Conservation (phyloP, 2,888 invertebrate species). For the Leptopilina syphax region DNA sequence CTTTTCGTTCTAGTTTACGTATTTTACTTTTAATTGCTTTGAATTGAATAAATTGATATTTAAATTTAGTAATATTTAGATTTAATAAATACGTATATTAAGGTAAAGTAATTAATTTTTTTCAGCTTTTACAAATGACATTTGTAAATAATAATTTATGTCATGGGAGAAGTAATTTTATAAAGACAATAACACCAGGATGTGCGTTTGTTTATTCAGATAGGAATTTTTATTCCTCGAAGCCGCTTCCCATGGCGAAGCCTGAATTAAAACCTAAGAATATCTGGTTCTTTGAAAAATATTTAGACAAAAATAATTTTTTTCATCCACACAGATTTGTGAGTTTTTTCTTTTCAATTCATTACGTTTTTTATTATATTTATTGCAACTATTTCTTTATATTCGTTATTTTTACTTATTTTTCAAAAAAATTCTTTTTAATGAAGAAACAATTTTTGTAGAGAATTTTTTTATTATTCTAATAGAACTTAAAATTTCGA, state of each 20-base stretch:
- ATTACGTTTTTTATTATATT: background rate
- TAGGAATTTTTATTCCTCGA: background rate
- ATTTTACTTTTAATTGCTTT: too few species aligned
- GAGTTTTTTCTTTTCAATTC: background rate
- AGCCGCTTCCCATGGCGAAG: background rate
- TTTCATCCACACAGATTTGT: constrained; percentile 23
- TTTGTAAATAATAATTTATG: constrained; percentile 3
- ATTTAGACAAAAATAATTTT: background rate
- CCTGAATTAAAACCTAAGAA: background rate
- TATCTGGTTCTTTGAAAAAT: background rate
- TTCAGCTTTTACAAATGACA: constrained; percentile 17
- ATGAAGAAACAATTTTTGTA: too few species aligned
- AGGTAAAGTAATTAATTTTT: background rate
- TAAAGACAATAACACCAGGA: background rate
- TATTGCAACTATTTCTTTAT: background rate
- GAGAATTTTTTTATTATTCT: background rate
- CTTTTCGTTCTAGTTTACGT: too few species aligned
- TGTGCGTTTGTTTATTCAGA: background rate
- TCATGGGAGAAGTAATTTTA: constrained; percentile 3
- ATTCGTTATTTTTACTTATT: background rate
- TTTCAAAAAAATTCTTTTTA: too few species aligned
- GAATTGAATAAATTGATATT: too few species aligned
- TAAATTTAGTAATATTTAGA: too few species aligned
- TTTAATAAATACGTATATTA: too few species aligned
- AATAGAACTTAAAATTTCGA: background rate